Evolutionary conservation across 2,888 invertebrate genomes (phyloP).

Genomic region (Campoplex nolae): DNA sequence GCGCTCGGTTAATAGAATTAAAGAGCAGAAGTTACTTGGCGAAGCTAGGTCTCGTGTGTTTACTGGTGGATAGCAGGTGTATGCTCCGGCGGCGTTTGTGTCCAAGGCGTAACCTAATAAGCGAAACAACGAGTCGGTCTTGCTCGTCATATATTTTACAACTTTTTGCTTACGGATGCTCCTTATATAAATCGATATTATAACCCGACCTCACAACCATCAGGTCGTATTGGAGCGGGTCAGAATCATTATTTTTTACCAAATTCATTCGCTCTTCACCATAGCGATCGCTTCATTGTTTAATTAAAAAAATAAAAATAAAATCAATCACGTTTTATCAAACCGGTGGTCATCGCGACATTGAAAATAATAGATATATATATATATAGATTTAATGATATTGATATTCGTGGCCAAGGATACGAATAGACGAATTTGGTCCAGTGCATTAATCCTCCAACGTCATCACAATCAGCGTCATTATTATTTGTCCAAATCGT

Average conservation of each 20-base stretch:
- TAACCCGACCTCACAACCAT: background rate
- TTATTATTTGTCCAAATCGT: no score
- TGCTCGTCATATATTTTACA: background rate
- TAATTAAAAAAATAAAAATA: no score
- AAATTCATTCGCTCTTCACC: background rate
- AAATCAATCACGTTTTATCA: no score
- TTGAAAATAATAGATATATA: no score
- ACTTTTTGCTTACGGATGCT: no score
- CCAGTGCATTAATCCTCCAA: no score
- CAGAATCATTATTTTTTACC: background rate
- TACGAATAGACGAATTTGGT: no score
- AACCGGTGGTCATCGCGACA: no score
- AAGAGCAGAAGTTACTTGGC: constrained; percentile 51
- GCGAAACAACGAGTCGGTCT: constrained; percentile 39
- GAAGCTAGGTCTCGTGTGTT: constrained; percentile 15
- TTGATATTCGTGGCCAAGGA: no score
- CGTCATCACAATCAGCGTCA: no score
- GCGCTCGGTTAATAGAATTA: constrained; percentile 60
- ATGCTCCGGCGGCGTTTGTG: constrained; percentile 28
- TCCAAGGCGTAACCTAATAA: constrained; percentile 50
- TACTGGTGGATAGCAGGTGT: background rate
- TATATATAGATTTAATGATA: no score
- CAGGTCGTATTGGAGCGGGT: background rate
- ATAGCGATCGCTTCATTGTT: no score
- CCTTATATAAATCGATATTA: background rate